Base-by-base conservation (phyloP, 1,140 invertebrate species). In the Cydia splendana region DNA sequence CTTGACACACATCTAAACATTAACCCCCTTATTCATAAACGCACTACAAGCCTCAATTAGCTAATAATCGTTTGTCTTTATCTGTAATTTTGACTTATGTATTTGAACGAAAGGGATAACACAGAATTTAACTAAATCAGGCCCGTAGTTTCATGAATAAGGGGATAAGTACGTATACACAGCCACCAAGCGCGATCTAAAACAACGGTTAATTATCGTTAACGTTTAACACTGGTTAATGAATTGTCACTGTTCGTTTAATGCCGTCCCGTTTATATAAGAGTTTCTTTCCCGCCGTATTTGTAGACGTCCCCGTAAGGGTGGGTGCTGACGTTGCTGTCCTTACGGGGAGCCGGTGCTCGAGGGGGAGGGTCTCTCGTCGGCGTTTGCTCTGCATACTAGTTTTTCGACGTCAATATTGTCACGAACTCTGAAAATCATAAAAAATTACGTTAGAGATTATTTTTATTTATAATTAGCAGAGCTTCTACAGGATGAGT, bases 401-500 rank as follows among this genome's bases (percentile, higher is more conserved):
- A 94, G 91, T 94, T 93, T 92, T 94, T 94, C 87, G 93, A 94
- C 77, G 92, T 94, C 88, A 94, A 80, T 93, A 93, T 94, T 92
- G 93, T 93, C 79, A 94, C 93, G 83, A 94, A 94, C 86, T 94
- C 93, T 94, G 92, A 28, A 93, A 93, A 53, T 9, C 45, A 74
- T 20, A 75, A 75, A 75, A 79, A 48, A 30, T 71, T 18, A 71
- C 7, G 13, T 74, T 69, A 15, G 12, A 76, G 28, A 57, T 53
- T 15, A 18, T 71, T 9, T 42, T 5, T 48, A 45, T 13, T 48
- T 13, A 10, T 30, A 30, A 30, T 30, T 30, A 30, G 30, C 24
- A 24, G 24, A 24, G 24, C 24, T 24, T 24, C 1, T 0, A 24
- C 24, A 24, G 24, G 24, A 2, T 24, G 24, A 24, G 24, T 2